These are phyloP conservation scores for Geophilus truncorum DNA, from an alignment of 2,888 invertebrate genomes.

Conservation along the genomic window DNA sequence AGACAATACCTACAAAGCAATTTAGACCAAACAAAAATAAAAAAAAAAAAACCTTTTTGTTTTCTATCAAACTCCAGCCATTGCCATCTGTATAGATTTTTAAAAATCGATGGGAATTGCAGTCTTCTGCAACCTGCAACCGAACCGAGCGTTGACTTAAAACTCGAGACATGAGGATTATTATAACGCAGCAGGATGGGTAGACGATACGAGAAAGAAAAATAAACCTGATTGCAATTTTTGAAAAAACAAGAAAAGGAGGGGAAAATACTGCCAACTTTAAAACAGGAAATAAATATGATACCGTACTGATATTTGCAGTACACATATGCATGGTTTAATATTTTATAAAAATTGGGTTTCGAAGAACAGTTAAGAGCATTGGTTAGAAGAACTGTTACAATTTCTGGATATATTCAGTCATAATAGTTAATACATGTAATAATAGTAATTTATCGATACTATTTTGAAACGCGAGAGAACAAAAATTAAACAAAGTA, in stretches of 20 bases:
- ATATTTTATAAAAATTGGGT: too few species aligned
- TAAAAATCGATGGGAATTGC: conserved; percentile 1
- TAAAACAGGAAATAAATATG: too few species aligned
- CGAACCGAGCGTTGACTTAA: conserved; percentile 8
- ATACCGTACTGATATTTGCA: too few species aligned
- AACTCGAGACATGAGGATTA: conserved; percentile 4
- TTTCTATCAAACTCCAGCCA: background rate
- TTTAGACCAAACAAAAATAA: background rate
- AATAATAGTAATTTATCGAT: too few species aligned
- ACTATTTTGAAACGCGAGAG: too few species aligned
- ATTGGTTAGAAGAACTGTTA: too few species aligned
- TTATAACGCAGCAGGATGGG: conserved; percentile 1
- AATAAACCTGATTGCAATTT: background rate
- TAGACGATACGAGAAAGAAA: background rate
- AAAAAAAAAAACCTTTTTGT: background rate
- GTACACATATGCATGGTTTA: too few species aligned
- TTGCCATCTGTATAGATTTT: background rate
- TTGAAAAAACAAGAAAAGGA: background rate
- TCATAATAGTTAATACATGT: too few species aligned
- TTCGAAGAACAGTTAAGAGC: too few species aligned
- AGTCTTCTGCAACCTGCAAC: conserved; percentile 1
- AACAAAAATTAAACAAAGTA: too few species aligned
- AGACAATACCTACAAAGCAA: background rate
- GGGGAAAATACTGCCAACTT: too few species aligned
- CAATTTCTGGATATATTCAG: too few species aligned